phyloP scores from a whole-genome alignment of 2,888 invertebrate genomes.

The Tethea ocularis region DNA sequence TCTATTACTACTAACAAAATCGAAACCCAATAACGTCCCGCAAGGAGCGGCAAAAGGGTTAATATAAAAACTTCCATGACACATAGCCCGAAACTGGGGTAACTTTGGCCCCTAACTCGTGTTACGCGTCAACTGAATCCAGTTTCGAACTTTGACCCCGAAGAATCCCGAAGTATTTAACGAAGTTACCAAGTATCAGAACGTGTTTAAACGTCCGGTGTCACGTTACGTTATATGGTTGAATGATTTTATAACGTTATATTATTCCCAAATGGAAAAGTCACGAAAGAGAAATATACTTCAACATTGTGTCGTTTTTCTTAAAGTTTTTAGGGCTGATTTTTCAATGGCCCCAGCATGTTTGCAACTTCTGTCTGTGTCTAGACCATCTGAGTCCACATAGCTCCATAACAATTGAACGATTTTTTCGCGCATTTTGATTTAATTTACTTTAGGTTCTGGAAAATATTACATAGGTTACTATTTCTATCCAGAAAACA shows the following conservation, averaged over 20 bases:
- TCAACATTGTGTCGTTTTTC: no score
- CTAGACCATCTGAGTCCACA: no score
- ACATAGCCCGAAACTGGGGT: neutral
- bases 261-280: neutral
- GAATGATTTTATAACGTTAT: neutral
- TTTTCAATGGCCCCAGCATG: no score
- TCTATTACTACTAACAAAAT: neutral
- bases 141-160: constrained; percentile 1
- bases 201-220: neutral
- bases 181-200: neutral
- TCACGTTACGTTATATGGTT: neutral
- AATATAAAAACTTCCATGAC: constrained; percentile 1
- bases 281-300: no score
- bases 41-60: neutral
- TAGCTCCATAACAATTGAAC: no score
- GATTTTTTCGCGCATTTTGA: no score
- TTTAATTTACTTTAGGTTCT: no score
- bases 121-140: neutral
- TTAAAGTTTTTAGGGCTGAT: no score
- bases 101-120: neutral
- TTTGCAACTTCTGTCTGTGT: no score
- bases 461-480: no score
- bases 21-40: constrained; percentile 2
- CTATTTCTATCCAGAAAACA: no score
- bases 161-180: neutral